Evolutionary conservation across 2,888 invertebrate species (phyloP), one percentile per base, ranked within the genome.

Genomic region (Agrochola circellaris): DNA sequence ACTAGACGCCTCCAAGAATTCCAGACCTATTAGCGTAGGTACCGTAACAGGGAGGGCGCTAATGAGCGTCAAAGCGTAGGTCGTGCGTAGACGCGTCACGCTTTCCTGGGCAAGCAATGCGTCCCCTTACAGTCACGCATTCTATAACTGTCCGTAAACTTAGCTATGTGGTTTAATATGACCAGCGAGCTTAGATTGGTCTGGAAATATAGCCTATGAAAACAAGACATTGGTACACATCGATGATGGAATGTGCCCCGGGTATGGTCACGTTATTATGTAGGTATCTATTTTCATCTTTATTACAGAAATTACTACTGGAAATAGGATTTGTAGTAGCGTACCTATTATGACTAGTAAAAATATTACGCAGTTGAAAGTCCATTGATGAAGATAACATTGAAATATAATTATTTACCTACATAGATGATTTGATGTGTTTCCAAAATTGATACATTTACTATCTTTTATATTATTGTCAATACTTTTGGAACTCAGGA

Each of bases 41-140:
- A 69, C 77, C 75, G 77, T 85, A 83, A 87, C 81, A 86, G 89
- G 87, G 89, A 88, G 81, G 87, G 88, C 88, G 91, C 89, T 93
- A 93, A 92, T 93, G 91, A 92, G 87, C 85, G 87, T 82, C 83
- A 83, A 82, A 89, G 88, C 85, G 88, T 87, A 89, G 85, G 87
- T 90, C 90, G 91, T 91, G 90, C 91, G 91, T 81, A 75, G 84
- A 79, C 70, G 64, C 91, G 92, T 93, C 93, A 93, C 92, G 94
- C 93, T 93, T 91, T 91, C 92, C 89, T 86, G 88, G 82, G 79
- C 76, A 83, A 81, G 85, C 87, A 84, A 85, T 86, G 83, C 76
- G 78, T 81, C 75, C 80, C 84, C 83, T 79, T 81, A 84, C 90
- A 85, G 93, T 90, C 93, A 91, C 90, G 93, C 91, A 86, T 87